Conservation (phyloP, 2,797 vertebrate species). For the Vespertilio murinus region DNA sequence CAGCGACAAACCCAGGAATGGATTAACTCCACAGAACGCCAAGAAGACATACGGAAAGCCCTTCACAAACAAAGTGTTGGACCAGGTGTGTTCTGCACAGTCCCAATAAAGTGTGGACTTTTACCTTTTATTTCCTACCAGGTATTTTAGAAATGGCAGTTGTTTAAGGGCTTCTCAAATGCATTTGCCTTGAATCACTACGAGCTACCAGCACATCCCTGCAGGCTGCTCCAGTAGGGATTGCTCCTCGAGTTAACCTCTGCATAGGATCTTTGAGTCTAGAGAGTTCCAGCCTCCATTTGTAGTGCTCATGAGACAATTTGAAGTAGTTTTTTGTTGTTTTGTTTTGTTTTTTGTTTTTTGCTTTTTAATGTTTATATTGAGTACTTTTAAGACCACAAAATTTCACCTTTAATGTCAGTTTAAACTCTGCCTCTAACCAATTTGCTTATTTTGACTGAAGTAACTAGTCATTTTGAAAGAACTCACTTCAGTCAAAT, state of each 20-base stretch:
- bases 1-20: slow-evolving; percentile 95
- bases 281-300: background rate
- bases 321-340: background rate
- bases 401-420: background rate
- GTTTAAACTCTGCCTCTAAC: background rate
- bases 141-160: slow-evolving; percentile 51
- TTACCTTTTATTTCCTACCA: slow-evolving; percentile 41
- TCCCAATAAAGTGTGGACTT: slow-evolving; percentile 73
- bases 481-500: background rate
- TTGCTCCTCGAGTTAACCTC: background rate
- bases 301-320: background rate
- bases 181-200: background rate
- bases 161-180: background rate
- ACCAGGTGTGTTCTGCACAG: slow-evolving; percentile 86
- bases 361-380: background rate
- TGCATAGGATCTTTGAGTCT: background rate
- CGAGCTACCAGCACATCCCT: background rate
- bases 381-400: background rate
- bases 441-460: slow-evolving; percentile 9
- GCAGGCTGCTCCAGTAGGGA: background rate
- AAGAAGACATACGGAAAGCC: slow-evolving; percentile 91
- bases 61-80: slow-evolving; percentile 91
- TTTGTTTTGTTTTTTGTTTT: background rate
- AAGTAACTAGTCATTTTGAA: slow-evolving; percentile 7
- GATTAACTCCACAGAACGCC: slow-evolving; percentile 92